Evolutionary conservation across 2,888 invertebrate species (phyloP).

Genomic region (Ephialtes manifestator): DNA sequence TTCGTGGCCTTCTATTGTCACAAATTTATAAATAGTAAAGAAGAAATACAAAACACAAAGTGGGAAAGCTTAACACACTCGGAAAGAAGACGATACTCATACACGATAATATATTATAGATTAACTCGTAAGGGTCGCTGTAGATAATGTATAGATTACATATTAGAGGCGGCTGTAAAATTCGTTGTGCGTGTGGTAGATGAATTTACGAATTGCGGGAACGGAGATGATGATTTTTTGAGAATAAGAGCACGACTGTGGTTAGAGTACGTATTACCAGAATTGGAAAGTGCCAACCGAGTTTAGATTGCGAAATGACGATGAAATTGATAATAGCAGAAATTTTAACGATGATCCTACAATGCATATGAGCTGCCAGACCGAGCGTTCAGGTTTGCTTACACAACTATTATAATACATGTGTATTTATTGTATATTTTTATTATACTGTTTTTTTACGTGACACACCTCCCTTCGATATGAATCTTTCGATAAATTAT

Average conservation of each 20-base stretch:
- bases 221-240: conserved; percentile 9
- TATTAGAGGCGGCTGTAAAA: conserved; percentile 43
- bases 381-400: conserved; percentile 54
- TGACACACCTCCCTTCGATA: conserved; percentile 36
- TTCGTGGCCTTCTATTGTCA: conserved; percentile 64
- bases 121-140: conserved; percentile 30
- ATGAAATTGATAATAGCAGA: conserved; percentile 8
- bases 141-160: conserved; percentile 47
- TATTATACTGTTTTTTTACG: conserved; percentile 62
- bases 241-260: conserved; percentile 25
- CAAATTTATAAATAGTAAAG: conserved; percentile 42
- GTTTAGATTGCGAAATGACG: conserved; percentile 33
- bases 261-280: conserved; percentile 27
- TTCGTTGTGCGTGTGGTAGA: conserved; percentile 44
- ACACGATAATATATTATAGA: conserved; percentile 39
- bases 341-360: conserved; percentile 41
- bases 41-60: conserved; percentile 9
- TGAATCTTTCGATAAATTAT: conserved; percentile 31
- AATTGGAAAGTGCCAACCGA: conserved; percentile 54
- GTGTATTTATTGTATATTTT: conserved; percentile 67
- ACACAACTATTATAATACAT: conserved; percentile 58
- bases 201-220: conserved; percentile 11
- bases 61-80: conserved; percentile 6
- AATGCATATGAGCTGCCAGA: conserved; percentile 48
- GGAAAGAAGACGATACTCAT: conserved; percentile 21